Evolutionary conservation across 1,140 invertebrate species (phyloP).

Genomic region (Aphidius gifuensis): DNA sequence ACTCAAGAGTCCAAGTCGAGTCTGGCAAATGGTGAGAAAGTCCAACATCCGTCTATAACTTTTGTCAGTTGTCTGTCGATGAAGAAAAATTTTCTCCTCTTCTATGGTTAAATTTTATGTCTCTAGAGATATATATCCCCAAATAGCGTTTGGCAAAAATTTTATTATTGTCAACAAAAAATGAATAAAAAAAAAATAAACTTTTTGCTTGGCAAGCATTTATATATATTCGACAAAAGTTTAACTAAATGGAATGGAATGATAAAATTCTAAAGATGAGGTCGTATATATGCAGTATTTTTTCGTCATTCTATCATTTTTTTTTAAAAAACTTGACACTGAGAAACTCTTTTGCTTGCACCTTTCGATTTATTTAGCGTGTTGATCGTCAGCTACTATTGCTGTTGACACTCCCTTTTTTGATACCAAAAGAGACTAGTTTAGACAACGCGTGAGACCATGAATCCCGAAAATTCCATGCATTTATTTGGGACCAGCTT

Average conservation of each 20-base stretch:
- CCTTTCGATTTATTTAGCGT: conserved; percentile 25
- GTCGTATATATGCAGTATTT: not conserved
- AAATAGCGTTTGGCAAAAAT: no score
- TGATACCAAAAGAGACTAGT: not conserved
- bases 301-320: conserved; percentile 1
- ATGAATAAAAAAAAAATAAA: no score
- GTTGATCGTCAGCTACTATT: not conserved
- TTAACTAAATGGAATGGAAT: conserved; percentile 26
- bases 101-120: no score
- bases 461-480: conserved; percentile 12
- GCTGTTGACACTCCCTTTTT: not conserved
- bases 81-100: not conserved
- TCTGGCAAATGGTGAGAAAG: conserved; percentile 6
- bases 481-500: conserved; percentile 3
- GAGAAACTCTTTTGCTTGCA: not conserved
- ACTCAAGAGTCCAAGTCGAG: not conserved
- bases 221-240: not conserved
- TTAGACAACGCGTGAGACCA: not conserved
- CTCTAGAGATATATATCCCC: no score
- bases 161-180: no score
- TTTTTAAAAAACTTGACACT: not conserved
- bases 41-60: not conserved
- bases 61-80: not conserved
- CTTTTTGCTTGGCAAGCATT: not conserved
- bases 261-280: conserved; percentile 18